Conservation (phyloP, 2,888 invertebrate genomes). For the Agrenia bidenticulata region DNA sequence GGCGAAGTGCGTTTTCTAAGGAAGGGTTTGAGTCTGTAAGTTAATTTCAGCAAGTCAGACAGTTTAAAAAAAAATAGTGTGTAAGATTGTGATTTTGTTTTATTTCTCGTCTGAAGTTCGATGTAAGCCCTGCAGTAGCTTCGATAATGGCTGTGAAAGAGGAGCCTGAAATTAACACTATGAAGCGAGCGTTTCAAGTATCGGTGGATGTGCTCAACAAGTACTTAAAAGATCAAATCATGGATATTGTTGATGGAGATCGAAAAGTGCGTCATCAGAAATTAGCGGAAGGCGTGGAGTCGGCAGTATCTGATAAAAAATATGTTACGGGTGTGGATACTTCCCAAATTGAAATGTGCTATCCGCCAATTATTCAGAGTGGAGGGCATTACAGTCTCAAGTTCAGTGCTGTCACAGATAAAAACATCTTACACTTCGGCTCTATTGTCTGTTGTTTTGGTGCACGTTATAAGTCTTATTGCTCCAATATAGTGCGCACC, state of each 20-base stretch:
- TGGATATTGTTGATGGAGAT: constrained; percentile 98
- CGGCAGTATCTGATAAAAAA: constrained; percentile 91
- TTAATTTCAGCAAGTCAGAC: constrained; percentile 5
- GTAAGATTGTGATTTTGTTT: background rate
- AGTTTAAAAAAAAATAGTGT: background rate
- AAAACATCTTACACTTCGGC: constrained; percentile 91
- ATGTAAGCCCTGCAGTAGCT: constrained; percentile 81
- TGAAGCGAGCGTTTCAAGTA: constrained; percentile 89
- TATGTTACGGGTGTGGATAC: constrained; percentile 88
- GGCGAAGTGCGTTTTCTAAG: constrained; percentile 76
- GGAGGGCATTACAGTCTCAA: constrained; percentile 97
- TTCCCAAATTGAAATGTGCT: constrained; percentile 92
- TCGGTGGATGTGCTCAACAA: constrained; percentile 95
- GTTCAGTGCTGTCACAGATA: constrained; percentile 87
- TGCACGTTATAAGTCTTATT: constrained; percentile 93
- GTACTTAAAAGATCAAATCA: constrained; percentile 94
- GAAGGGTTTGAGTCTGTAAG: constrained; percentile 75
- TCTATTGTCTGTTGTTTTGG: constrained; percentile 94
- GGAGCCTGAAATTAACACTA: constrained; percentile 81
- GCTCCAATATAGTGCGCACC: constrained; percentile 95
- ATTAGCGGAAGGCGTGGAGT: constrained; percentile 90
- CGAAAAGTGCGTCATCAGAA: constrained; percentile 72
- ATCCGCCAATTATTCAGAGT: constrained; percentile 97
- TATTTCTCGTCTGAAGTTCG: constrained; percentile 66
- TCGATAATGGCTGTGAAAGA: constrained; percentile 92